These are phyloP conservation scores for Dicyrtomina minuta DNA, from an alignment of 2,888 invertebrate genomes.

Conservation along the genomic window DNA sequence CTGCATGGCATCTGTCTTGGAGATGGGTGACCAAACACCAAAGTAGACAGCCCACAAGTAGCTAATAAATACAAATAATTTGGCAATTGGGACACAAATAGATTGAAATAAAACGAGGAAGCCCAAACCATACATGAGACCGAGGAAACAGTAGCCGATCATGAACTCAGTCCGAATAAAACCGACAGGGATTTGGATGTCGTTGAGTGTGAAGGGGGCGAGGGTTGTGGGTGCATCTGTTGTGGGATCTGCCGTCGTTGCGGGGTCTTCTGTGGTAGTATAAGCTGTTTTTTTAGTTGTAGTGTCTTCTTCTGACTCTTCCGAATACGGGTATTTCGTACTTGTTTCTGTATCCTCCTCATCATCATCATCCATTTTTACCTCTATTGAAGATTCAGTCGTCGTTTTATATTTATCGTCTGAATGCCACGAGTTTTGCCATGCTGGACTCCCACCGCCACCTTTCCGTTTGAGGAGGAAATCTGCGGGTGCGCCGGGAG, in stretches of 20 bases:
- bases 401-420: too few species aligned
- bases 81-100: constrained; percentile 44
- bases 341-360: not conserved
- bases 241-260: constrained; percentile 1
- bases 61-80: constrained; percentile 37
- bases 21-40: constrained; percentile 33
- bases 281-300: not conserved
- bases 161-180: constrained; percentile 47
- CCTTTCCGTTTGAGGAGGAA: too few species aligned
- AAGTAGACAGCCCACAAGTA: constrained; percentile 35
- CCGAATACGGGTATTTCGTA: not conserved
- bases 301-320: constrained; percentile 11
- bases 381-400: not conserved
- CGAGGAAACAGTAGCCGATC: constrained; percentile 46
- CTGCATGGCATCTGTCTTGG: constrained; percentile 43
- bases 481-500: too few species aligned
- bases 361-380: constrained; percentile 4
- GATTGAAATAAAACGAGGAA: constrained; percentile 46
- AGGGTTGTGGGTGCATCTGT: constrained; percentile 35
- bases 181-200: constrained; percentile 40
- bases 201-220: constrained; percentile 36
- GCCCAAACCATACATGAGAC: constrained; percentile 47
- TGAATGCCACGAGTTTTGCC: too few species aligned
- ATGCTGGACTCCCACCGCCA: too few species aligned
- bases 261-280: too few species aligned